Percentiles rank a stretch among this genome's conserved stretches.
Evolutionary conservation across 2,888 invertebrate genomes (phyloP).

Genomic region (Torymus aiolomorphi): DNA sequence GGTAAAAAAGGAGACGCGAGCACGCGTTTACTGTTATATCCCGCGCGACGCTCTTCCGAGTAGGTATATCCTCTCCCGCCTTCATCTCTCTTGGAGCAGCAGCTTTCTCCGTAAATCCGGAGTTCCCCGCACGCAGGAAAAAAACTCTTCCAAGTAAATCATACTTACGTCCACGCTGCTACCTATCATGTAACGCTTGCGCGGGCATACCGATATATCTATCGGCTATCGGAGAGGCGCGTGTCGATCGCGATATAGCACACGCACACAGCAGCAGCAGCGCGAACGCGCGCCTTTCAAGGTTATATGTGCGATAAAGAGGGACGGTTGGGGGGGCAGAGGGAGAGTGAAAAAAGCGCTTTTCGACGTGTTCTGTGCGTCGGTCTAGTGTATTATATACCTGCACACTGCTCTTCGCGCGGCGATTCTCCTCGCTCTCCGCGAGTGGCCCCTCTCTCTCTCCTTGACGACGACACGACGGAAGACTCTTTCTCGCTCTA

Average conservation of each 20-base stretch:
- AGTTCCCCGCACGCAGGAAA: too few species aligned
- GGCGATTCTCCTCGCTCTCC: slow-evolving; percentile 52
- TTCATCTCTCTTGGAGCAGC: background rate
- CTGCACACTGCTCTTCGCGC: slow-evolving; percentile 37
- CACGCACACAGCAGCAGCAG: background rate
- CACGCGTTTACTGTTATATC: background rate
- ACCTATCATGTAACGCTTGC: too few species aligned
- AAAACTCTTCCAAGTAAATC: too few species aligned
- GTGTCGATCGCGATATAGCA: slow-evolving; percentile 30
- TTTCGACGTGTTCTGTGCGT: too few species aligned
- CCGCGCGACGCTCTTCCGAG: background rate
- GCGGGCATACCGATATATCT: background rate
- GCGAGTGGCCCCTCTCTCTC: slow-evolving; percentile 46
- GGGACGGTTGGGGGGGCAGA: background rate
- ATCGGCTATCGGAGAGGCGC: background rate
- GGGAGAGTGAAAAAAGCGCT: background rate
- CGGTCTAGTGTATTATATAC: slow-evolving; percentile 37
- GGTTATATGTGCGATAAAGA: slow-evolving; percentile 51
- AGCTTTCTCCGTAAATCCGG: too few species aligned
- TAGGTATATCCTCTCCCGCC: background rate
- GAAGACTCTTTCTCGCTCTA: too few species aligned
- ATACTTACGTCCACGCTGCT: too few species aligned
- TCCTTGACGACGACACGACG: slow-evolving; percentile 15
- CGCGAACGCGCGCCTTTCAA: slow-evolving; percentile 49
- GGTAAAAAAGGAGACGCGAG: background rate